These are phyloP conservation scores for Daboia siamensis DNA, from an alignment of 2,113 vertebrate genomes.

Conservation along the genomic window DNA sequence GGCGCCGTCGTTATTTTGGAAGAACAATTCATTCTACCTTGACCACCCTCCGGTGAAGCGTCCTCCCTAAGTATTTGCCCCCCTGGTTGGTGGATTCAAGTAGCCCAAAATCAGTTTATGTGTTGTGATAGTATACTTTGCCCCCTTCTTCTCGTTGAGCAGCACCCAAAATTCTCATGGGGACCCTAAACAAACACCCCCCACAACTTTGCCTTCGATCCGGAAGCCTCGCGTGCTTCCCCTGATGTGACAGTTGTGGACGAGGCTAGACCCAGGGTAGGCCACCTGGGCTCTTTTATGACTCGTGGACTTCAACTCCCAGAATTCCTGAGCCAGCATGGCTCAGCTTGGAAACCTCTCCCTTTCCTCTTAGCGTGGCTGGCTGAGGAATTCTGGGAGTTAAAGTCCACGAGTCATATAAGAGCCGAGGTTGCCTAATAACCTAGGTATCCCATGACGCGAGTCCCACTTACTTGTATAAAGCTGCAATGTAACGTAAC, in stretches of 20 bases:
- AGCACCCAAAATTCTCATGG: neutral
- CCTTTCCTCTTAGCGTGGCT: no score
- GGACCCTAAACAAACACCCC: neutral
- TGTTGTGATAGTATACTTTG: neutral
- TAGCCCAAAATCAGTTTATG: neutral
- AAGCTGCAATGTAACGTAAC: slow-evolving; percentile 59
- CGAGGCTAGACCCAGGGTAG: slow-evolving; percentile 25
- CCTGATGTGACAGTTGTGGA: neutral
- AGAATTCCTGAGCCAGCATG: no score
- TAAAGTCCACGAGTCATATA: no score
- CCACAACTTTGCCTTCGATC: slow-evolving; percentile 1
- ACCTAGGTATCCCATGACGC: slow-evolving; percentile 52
- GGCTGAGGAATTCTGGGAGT: no score
- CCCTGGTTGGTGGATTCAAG: neutral
- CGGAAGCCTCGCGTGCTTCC: slow-evolving; percentile 3
- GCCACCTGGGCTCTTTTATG: no score
- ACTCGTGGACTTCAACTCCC: no score
- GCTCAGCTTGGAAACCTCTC: no score
- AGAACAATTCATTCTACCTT: neutral
- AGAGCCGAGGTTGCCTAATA: neutral
- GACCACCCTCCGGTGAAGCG: neutral
- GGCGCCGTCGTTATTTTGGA: neutral
- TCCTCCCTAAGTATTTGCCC: neutral
- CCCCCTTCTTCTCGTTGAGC: neutral
- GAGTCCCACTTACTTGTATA: slow-evolving; percentile 57